These are phyloP conservation scores for Papilio elwesi DNA, from an alignment of 2,888 invertebrate genomes.

Conservation along the genomic window DNA sequence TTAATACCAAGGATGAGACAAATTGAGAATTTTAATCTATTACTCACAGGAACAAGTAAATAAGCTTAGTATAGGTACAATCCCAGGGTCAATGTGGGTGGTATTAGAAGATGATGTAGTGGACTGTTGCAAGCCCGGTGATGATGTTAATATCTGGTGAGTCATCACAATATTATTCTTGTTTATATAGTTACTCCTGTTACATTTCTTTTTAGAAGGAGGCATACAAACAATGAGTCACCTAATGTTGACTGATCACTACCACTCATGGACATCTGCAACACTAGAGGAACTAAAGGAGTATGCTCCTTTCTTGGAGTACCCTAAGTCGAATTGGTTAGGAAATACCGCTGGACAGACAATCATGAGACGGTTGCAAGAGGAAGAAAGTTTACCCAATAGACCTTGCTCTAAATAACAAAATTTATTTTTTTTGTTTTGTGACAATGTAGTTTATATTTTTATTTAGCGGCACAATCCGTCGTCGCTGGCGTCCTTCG, in stretches of 20 bases:
- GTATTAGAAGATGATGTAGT: slow-evolving; percentile 94
- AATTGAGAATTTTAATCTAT: background rate
- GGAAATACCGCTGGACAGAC: too few relatives aligned
- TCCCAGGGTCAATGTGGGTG: slow-evolving; percentile 90
- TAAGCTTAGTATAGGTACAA: slow-evolving; percentile 87
- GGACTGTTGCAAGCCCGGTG: slow-evolving; percentile 94
- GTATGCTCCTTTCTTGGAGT: too few relatives aligned
- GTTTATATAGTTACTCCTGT: background rate
- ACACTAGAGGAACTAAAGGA: too few relatives aligned
- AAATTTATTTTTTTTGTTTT: too few relatives aligned
- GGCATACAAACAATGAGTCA: too few relatives aligned
- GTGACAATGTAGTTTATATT: background rate
- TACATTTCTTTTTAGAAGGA: too few relatives aligned
- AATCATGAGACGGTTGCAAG: too few relatives aligned
- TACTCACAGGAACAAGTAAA: slow-evolving; percentile 89
- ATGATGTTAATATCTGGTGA: slow-evolving; percentile 93
- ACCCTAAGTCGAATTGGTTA: too few relatives aligned
- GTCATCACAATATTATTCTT: slow-evolving; percentile 27
- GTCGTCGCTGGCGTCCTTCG: slow-evolving; percentile 88
- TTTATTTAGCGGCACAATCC: slow-evolving; percentile 88
- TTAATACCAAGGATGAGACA: background rate
- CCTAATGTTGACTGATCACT: too few relatives aligned
- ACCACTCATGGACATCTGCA: too few relatives aligned
- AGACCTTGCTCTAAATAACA: too few relatives aligned
- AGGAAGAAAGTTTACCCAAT: too few relatives aligned